A percentile compares a stretch with the other conserved stretches of the same genome.
These are phyloP conservation scores for Characodon lateralis DNA, from an alignment of 2,797 vertebrate genomes.

Conservation along the genomic window DNA sequence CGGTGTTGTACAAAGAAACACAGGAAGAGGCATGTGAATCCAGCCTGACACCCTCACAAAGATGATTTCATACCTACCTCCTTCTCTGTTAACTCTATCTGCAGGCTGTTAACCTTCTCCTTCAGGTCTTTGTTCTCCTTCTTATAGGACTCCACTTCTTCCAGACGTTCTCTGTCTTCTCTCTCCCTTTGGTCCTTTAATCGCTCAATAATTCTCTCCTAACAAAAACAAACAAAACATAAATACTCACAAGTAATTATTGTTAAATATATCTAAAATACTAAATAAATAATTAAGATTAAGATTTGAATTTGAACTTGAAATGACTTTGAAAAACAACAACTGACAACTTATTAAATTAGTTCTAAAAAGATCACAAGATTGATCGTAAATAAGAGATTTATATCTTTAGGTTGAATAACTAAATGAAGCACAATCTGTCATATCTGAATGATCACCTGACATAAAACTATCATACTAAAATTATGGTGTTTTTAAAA, in stretches of 20 bases:
- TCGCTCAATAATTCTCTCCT: slow-evolving; percentile 99
- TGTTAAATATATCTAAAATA: slow-evolving; percentile 1
- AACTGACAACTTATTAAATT: not conserved
- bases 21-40: slow-evolving; percentile 14
- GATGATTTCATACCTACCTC: slow-evolving; percentile 84
- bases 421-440: not conserved
- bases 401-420: not conserved
- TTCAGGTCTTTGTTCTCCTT: slow-evolving; percentile 99
- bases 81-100: slow-evolving; percentile 96
- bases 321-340: not conserved
- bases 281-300: not conserved
- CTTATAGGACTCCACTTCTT: slow-evolving; percentile 95
- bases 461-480: not conserved
- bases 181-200: slow-evolving; percentile 97
- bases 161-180: slow-evolving; percentile 94
- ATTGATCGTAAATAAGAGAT: not conserved
- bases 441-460: not conserved
- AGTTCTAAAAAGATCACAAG: not conserved
- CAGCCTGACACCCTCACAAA: slow-evolving; percentile 4
- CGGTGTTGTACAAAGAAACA: slow-evolving; percentile 13
- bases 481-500: not conserved
- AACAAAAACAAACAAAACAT: slow-evolving; percentile 27
- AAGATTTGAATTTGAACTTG: not conserved
- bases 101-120: slow-evolving; percentile 94
- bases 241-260: not conserved